Percentiles rank a stretch among this genome's conserved stretches.
phyloP scores from a whole-genome alignment of 1,140 invertebrate genomes.

The Lasaia peninsularis region DNA sequence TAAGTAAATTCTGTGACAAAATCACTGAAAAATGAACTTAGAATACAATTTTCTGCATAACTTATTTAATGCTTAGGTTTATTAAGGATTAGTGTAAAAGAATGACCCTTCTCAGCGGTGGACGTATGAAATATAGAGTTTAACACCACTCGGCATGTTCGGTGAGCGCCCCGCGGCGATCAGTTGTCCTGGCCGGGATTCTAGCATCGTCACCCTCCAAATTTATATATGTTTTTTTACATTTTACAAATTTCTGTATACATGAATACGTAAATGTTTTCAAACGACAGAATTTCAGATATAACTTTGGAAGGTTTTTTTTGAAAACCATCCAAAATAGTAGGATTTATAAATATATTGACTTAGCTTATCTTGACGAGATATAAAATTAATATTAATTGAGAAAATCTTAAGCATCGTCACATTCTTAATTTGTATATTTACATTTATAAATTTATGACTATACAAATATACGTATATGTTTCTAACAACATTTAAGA shows the following conservation, averaged over 20 bases:
- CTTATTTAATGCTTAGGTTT: slow-evolving; percentile 32
- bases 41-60: background rate
- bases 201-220: background rate
- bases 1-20: background rate
- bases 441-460: too few species aligned
- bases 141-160: slow-evolving; percentile 66
- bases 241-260: background rate
- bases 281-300: too few species aligned
- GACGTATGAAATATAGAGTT: slow-evolving; percentile 68
- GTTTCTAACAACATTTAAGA: too few species aligned
- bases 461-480: too few species aligned
- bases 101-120: slow-evolving; percentile 53
- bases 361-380: too few species aligned
- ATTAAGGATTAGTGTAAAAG: slow-evolving; percentile 47
- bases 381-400: too few species aligned
- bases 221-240: background rate
- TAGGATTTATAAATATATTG: too few species aligned
- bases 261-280: too few species aligned
- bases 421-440: too few species aligned
- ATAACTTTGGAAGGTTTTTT: too few species aligned
- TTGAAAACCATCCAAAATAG: too few species aligned
- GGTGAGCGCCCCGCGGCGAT: slow-evolving; percentile 40
- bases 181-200: slow-evolving; percentile 26
- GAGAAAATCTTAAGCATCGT: too few species aligned
- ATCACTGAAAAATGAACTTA: background rate